These are phyloP conservation scores for Stichopus horrens DNA, from an alignment of 53 echinoderm and acorn worm genomes.

Conservation along the genomic window DNA sequence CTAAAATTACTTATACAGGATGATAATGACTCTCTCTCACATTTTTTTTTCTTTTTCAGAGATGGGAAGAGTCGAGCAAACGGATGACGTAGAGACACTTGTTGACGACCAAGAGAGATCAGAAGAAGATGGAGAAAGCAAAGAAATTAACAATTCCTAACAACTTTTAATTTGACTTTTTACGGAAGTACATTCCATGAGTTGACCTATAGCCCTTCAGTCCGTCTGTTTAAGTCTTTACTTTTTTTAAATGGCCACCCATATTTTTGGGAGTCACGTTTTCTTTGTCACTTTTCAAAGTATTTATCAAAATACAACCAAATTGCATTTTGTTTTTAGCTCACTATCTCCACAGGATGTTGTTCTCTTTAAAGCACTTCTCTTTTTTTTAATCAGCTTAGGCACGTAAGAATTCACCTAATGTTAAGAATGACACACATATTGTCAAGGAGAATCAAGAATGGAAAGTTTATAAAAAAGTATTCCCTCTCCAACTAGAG, in stretches of 20 bases:
- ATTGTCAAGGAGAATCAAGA: too few species aligned
- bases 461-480: too few species aligned
- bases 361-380: too few species aligned
- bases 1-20: too few species aligned
- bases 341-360: too few species aligned
- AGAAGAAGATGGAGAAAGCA: not conserved
- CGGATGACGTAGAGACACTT: not conserved
- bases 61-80: not conserved
- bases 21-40: too few species aligned
- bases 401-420: too few species aligned
- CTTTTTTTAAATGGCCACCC: not conserved
- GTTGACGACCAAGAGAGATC: not conserved
- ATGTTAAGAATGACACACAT: too few species aligned
- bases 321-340: too few species aligned
- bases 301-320: too few species aligned
- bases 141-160: not conserved
- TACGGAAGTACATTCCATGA: slow-evolving; percentile 7
- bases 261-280: not conserved
- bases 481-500: too few species aligned
- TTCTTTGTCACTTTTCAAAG: not conserved
- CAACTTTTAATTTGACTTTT: not conserved
- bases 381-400: too few species aligned
- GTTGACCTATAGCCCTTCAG: slow-evolving; percentile 13
- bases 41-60: not conserved
- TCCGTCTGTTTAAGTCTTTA: not conserved